These are phyloP conservation scores for Alentia gelatinosa DNA, from an alignment of 2,888 invertebrate species.

Conservation along the genomic window DNA sequence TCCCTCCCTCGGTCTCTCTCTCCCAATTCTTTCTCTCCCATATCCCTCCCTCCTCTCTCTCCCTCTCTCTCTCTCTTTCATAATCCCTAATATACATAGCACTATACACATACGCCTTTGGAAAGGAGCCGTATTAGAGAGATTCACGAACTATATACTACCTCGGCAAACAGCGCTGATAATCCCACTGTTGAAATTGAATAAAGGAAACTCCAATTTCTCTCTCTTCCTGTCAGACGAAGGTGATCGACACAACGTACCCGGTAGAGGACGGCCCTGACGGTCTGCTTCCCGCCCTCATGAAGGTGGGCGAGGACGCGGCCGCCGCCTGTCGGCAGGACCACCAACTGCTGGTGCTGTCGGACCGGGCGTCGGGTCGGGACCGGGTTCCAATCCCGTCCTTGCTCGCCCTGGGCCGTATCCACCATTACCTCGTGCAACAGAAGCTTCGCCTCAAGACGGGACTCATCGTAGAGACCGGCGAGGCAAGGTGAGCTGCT, in stretches of 20 bases:
- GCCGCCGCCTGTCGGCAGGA: conserved; percentile 88
- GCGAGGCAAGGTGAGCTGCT: conserved; percentile 88
- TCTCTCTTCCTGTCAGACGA: conserved; percentile 82
- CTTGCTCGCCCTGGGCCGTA: conserved; percentile 92
- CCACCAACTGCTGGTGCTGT: conserved; percentile 84
- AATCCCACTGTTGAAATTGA: too few relatives aligned
- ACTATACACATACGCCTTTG: too few relatives aligned
- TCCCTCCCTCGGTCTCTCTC: too few relatives aligned
- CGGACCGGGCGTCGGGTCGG: conserved; percentile 63
- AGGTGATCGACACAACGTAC: conserved; percentile 94
- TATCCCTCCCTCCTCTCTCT: too few relatives aligned
- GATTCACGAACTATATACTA: too few relatives aligned
- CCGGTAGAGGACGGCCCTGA: conserved; percentile 86
- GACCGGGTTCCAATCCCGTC: conserved; percentile 79
- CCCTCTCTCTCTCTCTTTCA: too few relatives aligned
- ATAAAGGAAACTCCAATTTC: too few relatives aligned
- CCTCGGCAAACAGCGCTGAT: too few relatives aligned
- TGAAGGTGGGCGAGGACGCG: conserved; percentile 90
- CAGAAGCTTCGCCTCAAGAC: conserved; percentile 97
- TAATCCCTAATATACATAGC: too few relatives aligned
- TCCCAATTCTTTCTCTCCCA: too few relatives aligned
- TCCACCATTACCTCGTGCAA: conserved; percentile 97
- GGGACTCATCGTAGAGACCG: conserved; percentile 96
- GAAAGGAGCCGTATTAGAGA: too few relatives aligned
- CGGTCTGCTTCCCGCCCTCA: conserved; percentile 90